Evolutionary conservation across 2,797 vertebrate species (phyloP).

Genomic region (Chloroceryle amazona): DNA sequence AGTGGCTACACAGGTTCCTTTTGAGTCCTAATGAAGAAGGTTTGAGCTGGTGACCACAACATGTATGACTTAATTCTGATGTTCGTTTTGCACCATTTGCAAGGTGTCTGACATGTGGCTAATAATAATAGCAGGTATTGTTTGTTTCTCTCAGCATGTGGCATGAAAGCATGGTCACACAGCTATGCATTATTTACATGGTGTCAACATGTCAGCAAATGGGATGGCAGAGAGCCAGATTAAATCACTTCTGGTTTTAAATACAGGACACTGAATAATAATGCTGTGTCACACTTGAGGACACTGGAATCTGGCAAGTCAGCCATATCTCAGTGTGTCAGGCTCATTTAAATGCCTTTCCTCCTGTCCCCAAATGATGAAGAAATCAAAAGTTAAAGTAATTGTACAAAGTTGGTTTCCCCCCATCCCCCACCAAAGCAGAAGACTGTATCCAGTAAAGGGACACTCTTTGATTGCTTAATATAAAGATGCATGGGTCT

Average conservation of each 20-base stretch:
- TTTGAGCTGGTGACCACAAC: background rate
- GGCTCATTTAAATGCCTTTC: background rate
- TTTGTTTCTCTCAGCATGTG: constrained; percentile 15
- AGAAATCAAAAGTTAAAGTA: background rate
- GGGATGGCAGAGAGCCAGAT: constrained; percentile 35
- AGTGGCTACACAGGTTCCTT: background rate
- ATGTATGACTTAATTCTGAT: background rate
- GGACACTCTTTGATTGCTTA: background rate
- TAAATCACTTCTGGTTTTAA: constrained; percentile 44
- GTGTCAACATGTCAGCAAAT: constrained; percentile 35
- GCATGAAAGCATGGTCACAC: constrained; percentile 9
- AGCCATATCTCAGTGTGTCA: background rate
- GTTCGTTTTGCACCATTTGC: background rate
- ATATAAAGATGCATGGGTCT: background rate
- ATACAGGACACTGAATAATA: constrained; percentile 40
- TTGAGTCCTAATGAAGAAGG: background rate
- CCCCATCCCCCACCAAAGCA: background rate
- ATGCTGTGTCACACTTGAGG: background rate
- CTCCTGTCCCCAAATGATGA: accelerated
- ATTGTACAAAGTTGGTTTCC: background rate
- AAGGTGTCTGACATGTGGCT: background rate
- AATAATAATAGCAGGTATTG: constrained; percentile 22
- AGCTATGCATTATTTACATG: constrained; percentile 48
- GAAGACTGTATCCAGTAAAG: background rate
- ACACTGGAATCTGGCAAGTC: constrained; percentile 38